Evolutionary conservation across 1,140 invertebrate genomes (phyloP).

Genomic region (Bombus confusus): DNA sequence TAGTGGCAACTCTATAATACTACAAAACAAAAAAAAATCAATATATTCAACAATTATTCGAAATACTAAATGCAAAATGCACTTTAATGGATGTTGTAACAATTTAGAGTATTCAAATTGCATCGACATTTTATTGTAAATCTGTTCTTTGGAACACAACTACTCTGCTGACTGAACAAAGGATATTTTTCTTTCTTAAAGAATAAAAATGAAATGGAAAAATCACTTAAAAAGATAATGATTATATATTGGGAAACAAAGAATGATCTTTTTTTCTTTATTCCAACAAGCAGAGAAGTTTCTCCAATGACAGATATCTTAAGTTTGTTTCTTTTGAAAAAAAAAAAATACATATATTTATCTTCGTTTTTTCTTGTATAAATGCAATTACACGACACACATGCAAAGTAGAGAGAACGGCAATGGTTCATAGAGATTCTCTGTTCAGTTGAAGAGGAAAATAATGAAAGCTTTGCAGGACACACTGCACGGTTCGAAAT

Average conservation of each 20-base stretch:
- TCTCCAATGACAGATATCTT: slow-evolving; percentile 71
- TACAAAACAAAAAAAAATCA: slow-evolving; percentile 68
- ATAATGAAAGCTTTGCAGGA: slow-evolving; percentile 39
- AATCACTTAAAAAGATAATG: not conserved
- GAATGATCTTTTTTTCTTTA: slow-evolving; percentile 30
- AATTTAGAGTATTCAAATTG: slow-evolving; percentile 76
- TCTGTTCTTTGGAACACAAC: slow-evolving; percentile 54
- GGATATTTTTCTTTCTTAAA: slow-evolving; percentile 5
- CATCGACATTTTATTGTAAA: slow-evolving; percentile 76
- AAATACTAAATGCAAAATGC: slow-evolving; percentile 77
- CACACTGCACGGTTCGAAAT: slow-evolving; percentile 45
- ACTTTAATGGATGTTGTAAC: slow-evolving; percentile 80
- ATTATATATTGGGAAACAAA: slow-evolving; percentile 16
- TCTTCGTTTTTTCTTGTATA: slow-evolving; percentile 68
- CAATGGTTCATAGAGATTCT: slow-evolving; percentile 66
- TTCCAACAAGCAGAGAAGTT: slow-evolving; percentile 42
- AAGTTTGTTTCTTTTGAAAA: slow-evolving; percentile 69
- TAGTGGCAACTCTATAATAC: slow-evolving; percentile 78
- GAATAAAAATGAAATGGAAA: not conserved
- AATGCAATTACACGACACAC: slow-evolving; percentile 73
- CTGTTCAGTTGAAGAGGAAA: slow-evolving; percentile 43
- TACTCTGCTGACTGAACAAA: slow-evolving; percentile 28
- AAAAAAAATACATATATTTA: slow-evolving; percentile 59
- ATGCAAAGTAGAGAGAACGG: slow-evolving; percentile 68
- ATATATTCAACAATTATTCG: slow-evolving; percentile 78